Conservation (phyloP, 2,797 vertebrate species). For the Hoplostethus mediterraneus region DNA sequence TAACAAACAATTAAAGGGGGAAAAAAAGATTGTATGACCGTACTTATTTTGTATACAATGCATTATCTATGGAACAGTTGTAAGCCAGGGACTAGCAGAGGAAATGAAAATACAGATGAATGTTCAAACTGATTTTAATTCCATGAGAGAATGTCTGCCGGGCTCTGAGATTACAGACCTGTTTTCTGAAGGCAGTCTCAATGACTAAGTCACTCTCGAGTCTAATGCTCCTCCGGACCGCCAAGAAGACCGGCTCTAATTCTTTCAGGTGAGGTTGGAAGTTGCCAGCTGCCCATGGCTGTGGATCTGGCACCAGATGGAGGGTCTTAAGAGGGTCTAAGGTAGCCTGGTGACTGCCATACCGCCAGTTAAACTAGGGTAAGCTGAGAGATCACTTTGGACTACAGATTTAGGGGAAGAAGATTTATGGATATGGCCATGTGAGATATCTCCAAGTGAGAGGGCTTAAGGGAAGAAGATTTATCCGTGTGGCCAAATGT, state of each 20-base stretch:
- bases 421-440: slow-evolving; percentile 46
- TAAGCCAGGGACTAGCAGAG: background rate
- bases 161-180: background rate
- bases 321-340: slow-evolving; percentile 43
- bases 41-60: too few species aligned
- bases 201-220: background rate
- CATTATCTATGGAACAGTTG: background rate
- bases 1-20: background rate
- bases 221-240: background rate
- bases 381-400: slow-evolving; percentile 40
- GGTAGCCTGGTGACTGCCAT: slow-evolving; percentile 7
- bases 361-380: slow-evolving; percentile 28
- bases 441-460: slow-evolving; percentile 1
- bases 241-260: background rate
- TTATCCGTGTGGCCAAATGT: slow-evolving; percentile 43
- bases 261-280: background rate
- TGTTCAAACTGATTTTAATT: background rate
- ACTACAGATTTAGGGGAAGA: slow-evolving; percentile 28
- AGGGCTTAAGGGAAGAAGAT: slow-evolving; percentile 39
- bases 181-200: background rate
- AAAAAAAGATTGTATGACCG: background rate
- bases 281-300: background rate
- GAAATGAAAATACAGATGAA: slow-evolving; percentile 23
- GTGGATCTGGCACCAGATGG: slow-evolving; percentile 40
- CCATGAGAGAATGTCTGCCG: slow-evolving; percentile 1